A percentile compares a stretch with the other conserved stretches of the same genome.
These are phyloP conservation scores for Lerema accius DNA, from an alignment of 1,140 invertebrate species.

Conservation along the genomic window DNA sequence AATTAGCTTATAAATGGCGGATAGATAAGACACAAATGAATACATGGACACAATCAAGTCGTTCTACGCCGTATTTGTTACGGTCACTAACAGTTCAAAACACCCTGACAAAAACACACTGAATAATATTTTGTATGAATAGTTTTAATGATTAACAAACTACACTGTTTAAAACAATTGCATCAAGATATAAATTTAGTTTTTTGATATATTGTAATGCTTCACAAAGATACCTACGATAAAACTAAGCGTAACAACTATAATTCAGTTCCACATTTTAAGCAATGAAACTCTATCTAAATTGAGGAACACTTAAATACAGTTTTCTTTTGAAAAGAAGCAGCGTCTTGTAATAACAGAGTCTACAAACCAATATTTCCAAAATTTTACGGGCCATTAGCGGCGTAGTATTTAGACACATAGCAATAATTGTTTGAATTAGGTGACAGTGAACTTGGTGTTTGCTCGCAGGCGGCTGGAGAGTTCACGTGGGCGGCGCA, in stretches of 20 bases:
- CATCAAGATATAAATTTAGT: too few relatives aligned
- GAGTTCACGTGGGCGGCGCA: slow-evolving; percentile 57
- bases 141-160: not conserved
- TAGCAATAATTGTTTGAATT: slow-evolving; percentile 31
- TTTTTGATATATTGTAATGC: too few relatives aligned
- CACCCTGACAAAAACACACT: not conserved
- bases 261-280: not conserved
- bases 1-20: slow-evolving; percentile 66
- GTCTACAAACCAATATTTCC: not conserved
- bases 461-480: slow-evolving; percentile 49
- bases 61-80: not conserved
- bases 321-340: not conserved
- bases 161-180: too few relatives aligned
- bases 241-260: not conserved
- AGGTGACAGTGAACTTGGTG: slow-evolving; percentile 75
- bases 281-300: not conserved
- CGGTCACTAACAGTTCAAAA: not conserved
- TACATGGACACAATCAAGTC: slow-evolving; percentile 34
- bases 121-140: not conserved
- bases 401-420: slow-evolving; percentile 4
- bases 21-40: slow-evolving; percentile 53
- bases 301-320: not conserved
- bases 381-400: slow-evolving; percentile 29
- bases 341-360: not conserved
- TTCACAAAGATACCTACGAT: too few relatives aligned